Conservation (phyloP, 2,888 invertebrate species). For the Rotaria magnacalcarata region DNA sequence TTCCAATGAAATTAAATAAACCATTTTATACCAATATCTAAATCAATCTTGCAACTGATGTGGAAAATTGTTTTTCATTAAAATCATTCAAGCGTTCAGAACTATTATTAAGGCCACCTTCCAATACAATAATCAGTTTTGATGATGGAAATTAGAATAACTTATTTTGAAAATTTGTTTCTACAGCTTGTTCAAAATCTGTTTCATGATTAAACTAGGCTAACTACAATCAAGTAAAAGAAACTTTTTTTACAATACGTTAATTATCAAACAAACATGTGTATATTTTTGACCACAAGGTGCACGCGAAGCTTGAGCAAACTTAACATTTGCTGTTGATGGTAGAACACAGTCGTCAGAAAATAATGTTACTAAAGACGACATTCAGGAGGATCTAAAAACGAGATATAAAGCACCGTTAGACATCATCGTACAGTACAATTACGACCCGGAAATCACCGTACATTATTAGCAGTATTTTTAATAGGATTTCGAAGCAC, state of each 20-base stretch:
- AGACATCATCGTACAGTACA: no score
- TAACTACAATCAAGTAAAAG: not conserved
- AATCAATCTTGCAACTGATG: not conserved
- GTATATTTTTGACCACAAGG: not conserved
- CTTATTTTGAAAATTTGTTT: not conserved
- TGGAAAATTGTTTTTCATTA: slow-evolving; percentile 5
- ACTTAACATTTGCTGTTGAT: not conserved
- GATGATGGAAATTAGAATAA: not conserved
- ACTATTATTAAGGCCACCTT: not conserved
- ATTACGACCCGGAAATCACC: no score
- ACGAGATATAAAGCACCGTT: no score
- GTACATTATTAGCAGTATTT: no score
- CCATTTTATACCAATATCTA: not conserved
- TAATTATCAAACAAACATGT: not conserved
- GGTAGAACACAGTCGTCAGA: not conserved
- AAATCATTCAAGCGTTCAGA: not conserved
- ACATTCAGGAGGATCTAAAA: not conserved
- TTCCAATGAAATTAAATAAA: not conserved
- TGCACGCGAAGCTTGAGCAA: not conserved
- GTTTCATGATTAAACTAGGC: not conserved
- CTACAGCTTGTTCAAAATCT: not conserved
- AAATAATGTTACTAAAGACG: not conserved
- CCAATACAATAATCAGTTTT: not conserved
- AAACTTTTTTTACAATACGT: not conserved
- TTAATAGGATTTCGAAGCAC: no score